Percentiles rank a stretch among this genome's conserved stretches.
phyloP scores from a whole-genome alignment of 2,888 invertebrate genomes.

The Rhamphomyia laevipes region DNA sequence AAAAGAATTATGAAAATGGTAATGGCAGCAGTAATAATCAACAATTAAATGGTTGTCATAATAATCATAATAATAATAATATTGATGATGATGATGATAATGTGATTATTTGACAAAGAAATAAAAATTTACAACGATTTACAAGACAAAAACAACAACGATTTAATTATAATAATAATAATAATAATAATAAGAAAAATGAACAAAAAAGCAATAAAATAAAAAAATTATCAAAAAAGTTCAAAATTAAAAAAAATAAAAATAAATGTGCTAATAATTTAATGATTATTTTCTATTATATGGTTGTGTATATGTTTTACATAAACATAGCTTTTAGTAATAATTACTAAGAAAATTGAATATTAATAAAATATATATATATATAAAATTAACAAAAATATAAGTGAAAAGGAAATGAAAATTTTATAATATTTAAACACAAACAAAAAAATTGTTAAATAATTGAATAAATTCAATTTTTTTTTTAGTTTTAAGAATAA shows the following conservation, averaged over 20 bases:
- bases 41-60: background rate
- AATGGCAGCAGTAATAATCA: background rate
- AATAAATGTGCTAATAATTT: background rate
- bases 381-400: background rate
- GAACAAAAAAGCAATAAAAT: no score
- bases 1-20: background rate
- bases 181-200: no score
- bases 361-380: background rate
- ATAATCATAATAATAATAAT: background rate
- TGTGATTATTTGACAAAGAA: constrained; percentile 8
- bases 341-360: background rate
- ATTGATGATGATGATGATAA: constrained; percentile 2
- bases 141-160: no score
- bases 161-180: no score
- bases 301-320: constrained; percentile 9
- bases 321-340: background rate
- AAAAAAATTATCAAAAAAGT: background rate
- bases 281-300: constrained; percentile 7
- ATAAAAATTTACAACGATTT: background rate
- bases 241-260: background rate
- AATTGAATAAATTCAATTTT: background rate
- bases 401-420: background rate
- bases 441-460: background rate
- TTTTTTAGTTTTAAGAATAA: background rate
- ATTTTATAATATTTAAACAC: background rate